Percentiles rank a stretch among this genome's conserved stretches.
phyloP scores from a whole-genome alignment of 2,113 vertebrate genomes.

The Acrocephalus arundinaceus region DNA sequence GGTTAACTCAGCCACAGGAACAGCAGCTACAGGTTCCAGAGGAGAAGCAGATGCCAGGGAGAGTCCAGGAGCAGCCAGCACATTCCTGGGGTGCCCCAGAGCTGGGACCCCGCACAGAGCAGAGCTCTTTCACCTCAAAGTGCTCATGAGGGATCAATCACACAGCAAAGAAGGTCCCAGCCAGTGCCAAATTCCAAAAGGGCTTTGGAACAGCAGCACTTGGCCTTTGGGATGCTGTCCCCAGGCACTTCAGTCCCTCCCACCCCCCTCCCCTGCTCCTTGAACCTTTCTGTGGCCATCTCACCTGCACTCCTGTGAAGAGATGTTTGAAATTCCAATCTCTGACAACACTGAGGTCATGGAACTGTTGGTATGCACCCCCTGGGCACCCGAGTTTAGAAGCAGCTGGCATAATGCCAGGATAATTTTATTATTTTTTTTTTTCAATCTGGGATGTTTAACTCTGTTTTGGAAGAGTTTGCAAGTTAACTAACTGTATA shows the following conservation, averaged over 20 bases:
- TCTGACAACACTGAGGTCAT: not conserved
- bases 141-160: not conserved
- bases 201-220: not conserved
- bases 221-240: not conserved
- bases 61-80: not conserved
- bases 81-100: not conserved
- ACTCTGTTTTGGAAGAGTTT: constrained; percentile 45
- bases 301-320: not conserved
- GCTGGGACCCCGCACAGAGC: not conserved
- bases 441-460: constrained; percentile 2
- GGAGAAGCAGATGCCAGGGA: not conserved
- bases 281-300: not conserved
- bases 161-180: not conserved
- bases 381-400: not conserved
- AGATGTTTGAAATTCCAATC: not conserved
- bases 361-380: not conserved
- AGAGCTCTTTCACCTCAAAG: not conserved
- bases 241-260: not conserved
- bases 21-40: not conserved
- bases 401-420: not conserved
- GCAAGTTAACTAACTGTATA: constrained; percentile 58
- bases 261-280: not conserved
- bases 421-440: not conserved
- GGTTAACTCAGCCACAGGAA: not conserved
- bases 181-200: not conserved